phyloP scores from a whole-genome alignment of 2,888 invertebrate genomes.

The Pteria penguin region DNA sequence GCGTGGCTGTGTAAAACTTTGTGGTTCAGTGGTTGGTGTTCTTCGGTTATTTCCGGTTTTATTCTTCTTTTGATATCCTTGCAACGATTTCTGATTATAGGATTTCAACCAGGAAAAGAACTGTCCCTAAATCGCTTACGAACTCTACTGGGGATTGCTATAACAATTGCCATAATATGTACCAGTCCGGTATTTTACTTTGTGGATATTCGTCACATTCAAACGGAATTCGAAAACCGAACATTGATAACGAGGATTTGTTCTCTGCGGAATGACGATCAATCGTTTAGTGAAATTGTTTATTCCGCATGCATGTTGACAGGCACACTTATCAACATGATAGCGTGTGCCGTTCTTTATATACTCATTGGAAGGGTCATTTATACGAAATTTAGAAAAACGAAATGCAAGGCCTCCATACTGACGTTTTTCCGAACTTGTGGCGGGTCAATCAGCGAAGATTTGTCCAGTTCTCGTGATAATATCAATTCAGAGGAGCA shows the following conservation, averaged over 20 bases:
- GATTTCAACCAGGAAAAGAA: background rate
- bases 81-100: background rate
- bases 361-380: background rate
- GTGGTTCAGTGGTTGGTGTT: background rate
- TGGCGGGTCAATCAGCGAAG: too few species aligned
- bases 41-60: background rate
- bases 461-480: too few species aligned
- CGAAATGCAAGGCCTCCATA: background rate
- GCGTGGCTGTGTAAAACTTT: background rate
- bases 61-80: background rate
- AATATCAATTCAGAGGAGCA: too few species aligned
- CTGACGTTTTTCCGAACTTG: background rate
- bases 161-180: background rate
- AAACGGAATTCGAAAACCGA: background rate
- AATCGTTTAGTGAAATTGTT: background rate
- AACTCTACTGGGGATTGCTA: background rate
- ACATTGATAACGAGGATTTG: background rate
- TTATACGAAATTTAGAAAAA: background rate
- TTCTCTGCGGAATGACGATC: background rate
- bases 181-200: background rate
- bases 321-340: background rate
- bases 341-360: background rate
- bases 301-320: background rate
- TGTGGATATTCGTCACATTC: background rate
- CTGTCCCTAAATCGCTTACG: background rate